A percentile compares a stretch with the other conserved stretches of the same genome.
These are phyloP conservation scores for Tetramorium bicarinatum DNA, from an alignment of 2,888 invertebrate genomes.

Conservation along the genomic window DNA sequence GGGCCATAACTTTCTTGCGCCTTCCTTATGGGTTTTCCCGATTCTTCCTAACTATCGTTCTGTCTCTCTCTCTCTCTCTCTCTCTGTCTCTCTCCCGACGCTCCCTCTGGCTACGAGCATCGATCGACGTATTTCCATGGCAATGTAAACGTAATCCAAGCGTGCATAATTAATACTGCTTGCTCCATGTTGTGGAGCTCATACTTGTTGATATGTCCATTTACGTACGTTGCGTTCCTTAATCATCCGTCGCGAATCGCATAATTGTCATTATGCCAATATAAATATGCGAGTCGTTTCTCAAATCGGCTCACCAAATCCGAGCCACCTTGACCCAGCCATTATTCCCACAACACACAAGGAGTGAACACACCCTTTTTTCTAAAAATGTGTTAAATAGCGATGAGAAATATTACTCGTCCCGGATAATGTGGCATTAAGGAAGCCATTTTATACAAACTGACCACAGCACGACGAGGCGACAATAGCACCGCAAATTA, in stretches of 20 bases:
- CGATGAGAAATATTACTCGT: neutral
- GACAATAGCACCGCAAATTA: conserved; percentile 12
- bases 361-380: neutral
- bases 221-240: conserved; percentile 1
- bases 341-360: neutral
- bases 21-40: conserved; percentile 26
- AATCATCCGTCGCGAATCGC: neutral
- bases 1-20: conserved; percentile 39
- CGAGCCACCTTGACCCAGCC: neutral
- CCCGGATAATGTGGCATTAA: neutral
- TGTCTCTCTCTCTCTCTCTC: neutral
- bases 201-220: conserved; percentile 40
- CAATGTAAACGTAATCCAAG: conserved; percentile 44
- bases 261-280: neutral
- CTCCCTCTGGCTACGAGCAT: neutral
- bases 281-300: neutral
- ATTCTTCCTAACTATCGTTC: conserved; percentile 18
- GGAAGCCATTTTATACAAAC: neutral
- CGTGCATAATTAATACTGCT: conserved; percentile 37
- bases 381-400: neutral
- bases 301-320: neutral
- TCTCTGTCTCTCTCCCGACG: neutral
- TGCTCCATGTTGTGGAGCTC: neutral
- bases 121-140: conserved; percentile 30
- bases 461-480: neutral